Evolutionary conservation across 2,797 vertebrate species (phyloP), one percentile per base, ranked within the genome.

Genomic region (Galagoides demidoff): DNA sequence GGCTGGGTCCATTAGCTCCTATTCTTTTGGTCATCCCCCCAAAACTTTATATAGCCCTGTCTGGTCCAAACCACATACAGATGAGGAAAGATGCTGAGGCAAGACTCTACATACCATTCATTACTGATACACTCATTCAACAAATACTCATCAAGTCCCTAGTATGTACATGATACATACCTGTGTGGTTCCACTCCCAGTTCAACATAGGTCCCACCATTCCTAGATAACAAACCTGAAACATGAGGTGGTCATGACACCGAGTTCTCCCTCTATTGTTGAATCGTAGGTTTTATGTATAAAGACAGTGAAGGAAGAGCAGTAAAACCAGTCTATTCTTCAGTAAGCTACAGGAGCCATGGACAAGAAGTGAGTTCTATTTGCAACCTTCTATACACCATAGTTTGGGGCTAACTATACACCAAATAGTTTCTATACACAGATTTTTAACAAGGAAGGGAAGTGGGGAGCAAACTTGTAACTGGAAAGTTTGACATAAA

Each of bases 61-160:
- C 64, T 77, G 78, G 57, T 81, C 59, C 9, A 71, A 91, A 73
- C 11, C 64, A 49, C 66, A 68, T 13, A 87, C 2, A 90, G 13
- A 74, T 77, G 52, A 96, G 31, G 31, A 91, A 45, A 94, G 95
- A 94, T 68, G 6, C 59, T 81, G 79, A 93, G 31, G 10, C 45
- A 90, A 86, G 63, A 71, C 16, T 66, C 55, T 57, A 66, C 77
- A 74, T 71, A 37, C 86, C 23, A 71, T 92, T 78, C 57, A 77
- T 90, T 92, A 68, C 4, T 39, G 43, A 55, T 61, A 39, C 39
- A 19, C 45, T 59, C 79, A 39, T 52, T 95, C 61, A 91, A 76
- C 20, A 95, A 37, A 81, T 83, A 79, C 20, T 86, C 57, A 57
- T 0, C 61, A 68, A 84, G n/a, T 84, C 52, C 49, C 11, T 74